phyloP scores from a whole-genome alignment of 2,113 vertebrate genomes.

The Cebus imitator region DNA sequence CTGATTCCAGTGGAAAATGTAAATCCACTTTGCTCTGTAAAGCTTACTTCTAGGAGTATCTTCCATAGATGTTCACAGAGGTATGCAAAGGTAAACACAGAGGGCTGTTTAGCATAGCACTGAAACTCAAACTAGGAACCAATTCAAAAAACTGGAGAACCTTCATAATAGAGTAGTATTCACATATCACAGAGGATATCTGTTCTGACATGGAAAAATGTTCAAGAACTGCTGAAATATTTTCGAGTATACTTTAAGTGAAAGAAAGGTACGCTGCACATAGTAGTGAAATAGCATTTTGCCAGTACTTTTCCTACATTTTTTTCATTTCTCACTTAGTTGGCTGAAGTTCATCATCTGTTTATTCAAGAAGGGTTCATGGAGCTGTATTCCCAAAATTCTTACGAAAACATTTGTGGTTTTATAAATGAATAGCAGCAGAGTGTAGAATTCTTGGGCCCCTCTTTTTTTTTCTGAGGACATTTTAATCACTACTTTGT shows the following conservation, averaged over 20 bases:
- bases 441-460: neutral
- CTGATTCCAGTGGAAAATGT: neutral
- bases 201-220: neutral
- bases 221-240: neutral
- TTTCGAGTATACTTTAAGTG: neutral
- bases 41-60: neutral
- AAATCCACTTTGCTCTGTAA: neutral
- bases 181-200: neutral
- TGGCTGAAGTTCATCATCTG: neutral
- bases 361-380: neutral
- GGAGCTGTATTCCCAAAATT: neutral
- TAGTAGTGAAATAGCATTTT: neutral
- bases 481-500: neutral
- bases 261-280: neutral
- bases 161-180: accelerated
- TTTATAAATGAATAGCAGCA: neutral
- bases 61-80: neutral
- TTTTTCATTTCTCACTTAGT: neutral
- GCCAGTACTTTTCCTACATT: neutral
- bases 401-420: neutral
- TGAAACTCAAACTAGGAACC: neutral
- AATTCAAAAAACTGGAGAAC: neutral
- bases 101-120: neutral
- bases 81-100: neutral
- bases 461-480: neutral